phyloP scores from a whole-genome alignment of 1,140 invertebrate species.

The Nasonia vitripennis region DNA sequence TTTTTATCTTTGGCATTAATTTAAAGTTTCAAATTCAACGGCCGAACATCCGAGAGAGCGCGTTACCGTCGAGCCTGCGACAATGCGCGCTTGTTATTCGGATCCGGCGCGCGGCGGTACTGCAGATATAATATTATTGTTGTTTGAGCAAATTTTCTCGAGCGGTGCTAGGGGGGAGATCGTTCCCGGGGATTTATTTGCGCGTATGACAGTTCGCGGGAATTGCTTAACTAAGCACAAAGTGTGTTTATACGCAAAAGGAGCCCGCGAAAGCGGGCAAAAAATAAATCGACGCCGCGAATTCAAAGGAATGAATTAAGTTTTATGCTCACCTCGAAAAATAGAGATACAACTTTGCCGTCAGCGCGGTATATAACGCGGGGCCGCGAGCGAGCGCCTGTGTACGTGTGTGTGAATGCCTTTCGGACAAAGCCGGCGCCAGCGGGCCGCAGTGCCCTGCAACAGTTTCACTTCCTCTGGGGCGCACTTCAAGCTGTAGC shows the following conservation, averaged over 20 bases:
- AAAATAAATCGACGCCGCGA: constrained; percentile 33
- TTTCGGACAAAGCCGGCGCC: constrained; percentile 48
- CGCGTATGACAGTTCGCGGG: background rate
- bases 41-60: background rate
- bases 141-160: background rate
- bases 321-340: constrained; percentile 51
- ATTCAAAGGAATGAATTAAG: constrained; percentile 57
- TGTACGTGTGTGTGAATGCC: constrained; percentile 22
- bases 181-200: background rate
- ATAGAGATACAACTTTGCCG: constrained; percentile 52
- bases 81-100: no score
- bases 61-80: background rate
- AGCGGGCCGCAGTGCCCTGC: constrained; percentile 35
- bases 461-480: constrained; percentile 39
- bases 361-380: background rate
- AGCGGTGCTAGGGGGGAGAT: background rate
- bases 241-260: background rate
- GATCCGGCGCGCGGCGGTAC: no score
- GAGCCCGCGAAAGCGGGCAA: background rate
- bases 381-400: background rate
- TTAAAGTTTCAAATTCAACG: background rate
- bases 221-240: constrained; percentile 16
- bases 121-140: background rate
- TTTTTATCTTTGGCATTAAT: background rate
- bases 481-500: constrained; percentile 30